Percentiles rank a stretch among this genome's conserved stretches.
These are phyloP conservation scores for Heterocephalus glaber DNA, from an alignment of 2,113 vertebrate genomes.

Conservation along the genomic window DNA sequence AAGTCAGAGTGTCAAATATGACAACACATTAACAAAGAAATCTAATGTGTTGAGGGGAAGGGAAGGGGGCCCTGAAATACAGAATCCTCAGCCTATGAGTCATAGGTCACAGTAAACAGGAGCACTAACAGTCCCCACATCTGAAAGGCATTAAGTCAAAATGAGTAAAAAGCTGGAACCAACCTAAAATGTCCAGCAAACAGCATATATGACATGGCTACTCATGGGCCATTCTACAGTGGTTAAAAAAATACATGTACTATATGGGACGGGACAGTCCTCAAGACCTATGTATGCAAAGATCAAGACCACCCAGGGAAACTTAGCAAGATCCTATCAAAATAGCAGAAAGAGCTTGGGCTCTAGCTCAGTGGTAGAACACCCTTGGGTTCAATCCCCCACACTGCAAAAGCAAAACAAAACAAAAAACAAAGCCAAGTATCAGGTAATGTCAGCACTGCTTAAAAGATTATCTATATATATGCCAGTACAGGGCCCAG, in stretches of 20 bases:
- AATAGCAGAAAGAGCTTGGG: not conserved
- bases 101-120: not conserved
- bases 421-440: not conserved
- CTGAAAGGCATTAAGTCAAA: not conserved
- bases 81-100: slow-evolving; percentile 15
- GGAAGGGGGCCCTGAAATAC: not conserved
- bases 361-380: not conserved
- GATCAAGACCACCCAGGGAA: not conserved
- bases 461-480: not conserved
- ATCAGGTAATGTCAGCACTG: not conserved
- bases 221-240: not conserved
- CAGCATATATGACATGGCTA: not conserved
- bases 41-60: not conserved
- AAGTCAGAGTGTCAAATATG: slow-evolving; percentile 64
- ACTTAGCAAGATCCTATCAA: not conserved
- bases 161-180: not conserved
- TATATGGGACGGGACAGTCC: not conserved
- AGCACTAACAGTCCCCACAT: not conserved
- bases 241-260: not conserved
- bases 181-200: not conserved
- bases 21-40: slow-evolving; percentile 46
- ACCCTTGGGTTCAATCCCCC: not conserved
- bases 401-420: not conserved
- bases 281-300: not conserved
- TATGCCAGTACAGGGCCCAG: not conserved